Evolutionary conservation across 2,113 vertebrate genomes (phyloP), one percentile per base, ranked within the genome.

Genomic region (Stegastes partitus): DNA sequence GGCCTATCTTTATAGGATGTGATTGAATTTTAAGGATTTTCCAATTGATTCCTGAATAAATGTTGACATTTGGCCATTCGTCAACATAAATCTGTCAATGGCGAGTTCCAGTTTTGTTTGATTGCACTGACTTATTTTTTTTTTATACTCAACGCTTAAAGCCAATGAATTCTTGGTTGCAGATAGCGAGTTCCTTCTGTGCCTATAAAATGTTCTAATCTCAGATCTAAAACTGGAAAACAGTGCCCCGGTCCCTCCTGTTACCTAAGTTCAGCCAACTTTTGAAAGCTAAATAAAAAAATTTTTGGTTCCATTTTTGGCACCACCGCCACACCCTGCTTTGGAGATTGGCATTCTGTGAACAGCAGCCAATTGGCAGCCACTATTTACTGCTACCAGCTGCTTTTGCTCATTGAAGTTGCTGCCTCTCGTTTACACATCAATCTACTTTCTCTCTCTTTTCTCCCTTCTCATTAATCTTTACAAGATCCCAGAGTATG

Each of bases 311-410:
- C 56, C 57, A 39, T 69, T 84, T 77, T 54, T 85, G 66, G 47
- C 89, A 39, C 7, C 9, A 23, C 39, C 11, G 23, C 82, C 85
- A 78, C 89, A 42, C 84, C 90, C 87, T 55, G 54, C 68, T 82
- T 88, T 84, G 26, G 77, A 89, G 86, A 91, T 87, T 68, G 79
- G 57, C 28, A 22, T 84, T 85, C 77, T 89, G 73, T 90, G 86
- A 87, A 74, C 66, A 1, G 2, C 55, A n/a, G 90, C 92, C 91
- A 94, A 85, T 78, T 93, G 90, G 91, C 91, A 89, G 78, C 72
- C 39, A 3, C 68, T 39, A 47, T 92, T 92, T 86, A 89, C 86
- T 81, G 81, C 80, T 10, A 59, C 72, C 92, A 94, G 91, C 90
- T 93, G 92, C 75, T 79, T 74, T 82, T 71, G 58, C 81, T 77